These are phyloP conservation scores for Drosophila nr. perissopoda DNA, from an alignment of 2,888 invertebrate genomes.

Conservation along the genomic window DNA sequence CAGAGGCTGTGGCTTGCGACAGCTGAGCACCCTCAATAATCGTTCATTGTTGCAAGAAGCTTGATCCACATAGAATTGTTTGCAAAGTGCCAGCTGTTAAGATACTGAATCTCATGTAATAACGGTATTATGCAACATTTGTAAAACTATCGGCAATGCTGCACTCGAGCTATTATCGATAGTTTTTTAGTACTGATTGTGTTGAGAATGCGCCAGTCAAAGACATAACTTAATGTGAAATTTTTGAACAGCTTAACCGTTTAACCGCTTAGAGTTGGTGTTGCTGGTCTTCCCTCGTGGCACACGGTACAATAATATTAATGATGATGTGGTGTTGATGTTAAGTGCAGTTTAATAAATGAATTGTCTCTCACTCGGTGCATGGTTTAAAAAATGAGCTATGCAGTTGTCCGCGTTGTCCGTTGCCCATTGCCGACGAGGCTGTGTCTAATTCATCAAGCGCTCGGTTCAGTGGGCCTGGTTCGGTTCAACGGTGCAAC, in stretches of 20 bases:
- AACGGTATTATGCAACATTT: background rate
- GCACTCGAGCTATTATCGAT: background rate
- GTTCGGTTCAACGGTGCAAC: slow-evolving; percentile 27
- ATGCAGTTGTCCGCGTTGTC: slow-evolving; percentile 39
- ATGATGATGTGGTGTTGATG: slow-evolving; percentile 84
- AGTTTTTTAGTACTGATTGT: background rate
- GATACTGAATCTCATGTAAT: background rate
- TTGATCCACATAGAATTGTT: background rate
- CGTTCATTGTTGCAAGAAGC: background rate
- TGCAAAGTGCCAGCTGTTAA: background rate
- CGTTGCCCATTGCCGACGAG: slow-evolving; percentile 48
- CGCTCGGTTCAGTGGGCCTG: slow-evolving; percentile 46
- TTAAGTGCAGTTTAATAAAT: slow-evolving; percentile 84
- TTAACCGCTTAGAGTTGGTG: slow-evolving; percentile 21
- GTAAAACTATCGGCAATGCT: background rate
- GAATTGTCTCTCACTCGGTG: slow-evolving; percentile 73
- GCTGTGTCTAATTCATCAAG: slow-evolving; percentile 70
- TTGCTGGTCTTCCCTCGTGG: slow-evolving; percentile 32
- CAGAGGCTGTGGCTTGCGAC: too few relatives aligned
- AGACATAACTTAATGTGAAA: slow-evolving; percentile 22
- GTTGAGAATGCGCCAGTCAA: slow-evolving; percentile 28
- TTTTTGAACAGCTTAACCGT: slow-evolving; percentile 27
- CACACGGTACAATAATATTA: slow-evolving; percentile 61
- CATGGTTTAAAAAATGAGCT: slow-evolving; percentile 55
- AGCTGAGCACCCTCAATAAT: background rate